A percentile compares a stretch with the other conserved stretches of the same genome.
phyloP scores from a whole-genome alignment of 2,888 invertebrate species.

The Strigamia transsilvanica region DNA sequence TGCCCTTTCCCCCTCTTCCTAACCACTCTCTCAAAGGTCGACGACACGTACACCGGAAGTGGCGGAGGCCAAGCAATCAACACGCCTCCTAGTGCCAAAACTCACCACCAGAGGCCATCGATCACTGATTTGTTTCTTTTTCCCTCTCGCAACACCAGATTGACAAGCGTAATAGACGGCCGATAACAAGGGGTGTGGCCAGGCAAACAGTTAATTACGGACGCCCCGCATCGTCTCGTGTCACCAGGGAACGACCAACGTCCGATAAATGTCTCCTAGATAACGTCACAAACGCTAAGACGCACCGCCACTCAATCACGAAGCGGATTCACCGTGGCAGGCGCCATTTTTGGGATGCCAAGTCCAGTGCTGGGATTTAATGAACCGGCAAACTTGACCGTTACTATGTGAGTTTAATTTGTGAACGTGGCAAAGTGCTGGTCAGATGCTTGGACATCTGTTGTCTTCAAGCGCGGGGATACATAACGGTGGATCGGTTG shows the following conservation, averaged over 20 bases:
- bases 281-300: not conserved
- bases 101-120: not conserved
- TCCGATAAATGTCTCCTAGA: conserved; percentile 16
- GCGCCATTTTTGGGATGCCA: not conserved
- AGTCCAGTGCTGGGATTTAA: too few relatives aligned
- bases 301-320: not conserved
- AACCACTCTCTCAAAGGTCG: not conserved
- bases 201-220: conserved; percentile 6
- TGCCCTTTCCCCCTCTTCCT: not conserved
- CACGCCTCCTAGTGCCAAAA: not conserved
- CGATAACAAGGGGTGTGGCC: conserved; percentile 19
- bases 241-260: not conserved
- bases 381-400: too few relatives aligned
- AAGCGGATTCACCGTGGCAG: not conserved
- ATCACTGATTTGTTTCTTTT: conserved; percentile 22
- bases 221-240: not conserved
- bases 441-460: too few relatives aligned
- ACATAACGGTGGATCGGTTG: too few relatives aligned
- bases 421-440: too few relatives aligned
- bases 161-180: conserved; percentile 2
- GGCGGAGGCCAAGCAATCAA: not conserved
- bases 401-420: too few relatives aligned
- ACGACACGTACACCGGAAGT: conserved; percentile 32
- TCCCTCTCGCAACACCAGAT: not conserved
- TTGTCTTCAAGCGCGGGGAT: too few relatives aligned